These are phyloP conservation scores for Progne subis DNA, from an alignment of 2,113 vertebrate genomes.

Conservation along the genomic window DNA sequence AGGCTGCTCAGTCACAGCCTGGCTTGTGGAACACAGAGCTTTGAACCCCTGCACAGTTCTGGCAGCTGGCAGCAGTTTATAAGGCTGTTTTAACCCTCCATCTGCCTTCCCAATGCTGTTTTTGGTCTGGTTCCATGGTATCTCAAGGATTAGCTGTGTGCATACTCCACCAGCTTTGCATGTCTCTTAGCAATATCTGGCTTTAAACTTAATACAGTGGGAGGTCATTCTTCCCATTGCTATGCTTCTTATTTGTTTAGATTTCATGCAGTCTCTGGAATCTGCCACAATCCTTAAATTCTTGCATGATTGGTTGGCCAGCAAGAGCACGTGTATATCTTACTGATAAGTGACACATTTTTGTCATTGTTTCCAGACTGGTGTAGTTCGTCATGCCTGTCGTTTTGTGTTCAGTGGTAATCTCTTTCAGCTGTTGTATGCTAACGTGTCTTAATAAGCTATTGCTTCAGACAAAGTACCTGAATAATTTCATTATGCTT, in stretches of 20 bases:
- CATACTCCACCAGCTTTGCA: not conserved
- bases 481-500: not conserved
- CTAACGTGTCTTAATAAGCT: not conserved
- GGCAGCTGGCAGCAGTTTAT: not conserved
- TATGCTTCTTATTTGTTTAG: conserved; percentile 33
- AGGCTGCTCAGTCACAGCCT: not conserved
- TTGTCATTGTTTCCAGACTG: conserved; percentile 26
- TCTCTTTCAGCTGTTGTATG: not conserved
- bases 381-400: not conserved
- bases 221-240: conserved; percentile 16
- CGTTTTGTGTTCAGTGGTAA: not conserved
- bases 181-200: not conserved
- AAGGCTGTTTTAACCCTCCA: not conserved
- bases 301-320: not conserved
- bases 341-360: conserved; percentile 48
- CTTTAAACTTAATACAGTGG: not conserved
- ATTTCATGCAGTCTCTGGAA: not conserved
- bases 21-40: not conserved
- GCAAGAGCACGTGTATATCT: not conserved
- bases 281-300: conserved; percentile 1
- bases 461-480: not conserved
- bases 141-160: not conserved
- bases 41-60: not conserved
- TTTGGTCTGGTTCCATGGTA: conserved; percentile 19
- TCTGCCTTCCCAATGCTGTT: not conserved